Conservation (phyloP, 2,888 invertebrate genomes). For the Fabriciana adippe region DNA sequence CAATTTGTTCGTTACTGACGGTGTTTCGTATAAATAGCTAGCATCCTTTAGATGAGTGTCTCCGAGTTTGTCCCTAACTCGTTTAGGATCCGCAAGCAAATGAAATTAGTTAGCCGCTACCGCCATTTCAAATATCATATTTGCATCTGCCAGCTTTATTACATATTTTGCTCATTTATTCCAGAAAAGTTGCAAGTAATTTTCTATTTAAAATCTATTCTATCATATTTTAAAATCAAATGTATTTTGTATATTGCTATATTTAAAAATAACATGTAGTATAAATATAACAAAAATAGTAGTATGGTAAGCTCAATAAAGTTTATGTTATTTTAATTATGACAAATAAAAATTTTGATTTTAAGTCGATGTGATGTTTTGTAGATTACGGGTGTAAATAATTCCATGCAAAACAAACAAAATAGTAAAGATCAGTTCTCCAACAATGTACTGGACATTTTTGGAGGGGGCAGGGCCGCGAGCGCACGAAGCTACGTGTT, state of each 20-base stretch:
- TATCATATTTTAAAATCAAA: not conserved
- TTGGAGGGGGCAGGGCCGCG: too few species aligned
- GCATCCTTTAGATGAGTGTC: constrained; percentile 45
- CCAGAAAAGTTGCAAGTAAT: constrained; percentile 11
- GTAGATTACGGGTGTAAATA: too few species aligned
- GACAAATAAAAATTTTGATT: too few species aligned
- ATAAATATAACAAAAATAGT: too few species aligned
- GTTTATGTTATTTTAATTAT: too few species aligned
- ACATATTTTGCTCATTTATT: constrained; percentile 40
- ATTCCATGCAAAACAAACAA: too few species aligned
- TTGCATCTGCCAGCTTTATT: constrained; percentile 70
- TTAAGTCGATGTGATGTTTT: too few species aligned
- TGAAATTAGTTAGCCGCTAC: constrained; percentile 73
- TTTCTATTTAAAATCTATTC: constrained; percentile 1
- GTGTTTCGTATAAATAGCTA: constrained; percentile 39
- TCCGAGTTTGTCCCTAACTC: constrained; percentile 54
- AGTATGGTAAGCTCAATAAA: too few species aligned
- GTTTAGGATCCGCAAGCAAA: constrained; percentile 75
- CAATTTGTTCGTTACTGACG: constrained; percentile 37
- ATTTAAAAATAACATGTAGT: too few species aligned
- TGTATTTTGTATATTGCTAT: not conserved
- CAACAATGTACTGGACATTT: too few species aligned
- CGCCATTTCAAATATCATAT: constrained; percentile 76
- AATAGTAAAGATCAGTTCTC: too few species aligned
- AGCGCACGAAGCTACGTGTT: too few species aligned